Evolutionary conservation across 2,113 vertebrate species (phyloP).

Genomic region (Cynoglossus semilaevis): DNA sequence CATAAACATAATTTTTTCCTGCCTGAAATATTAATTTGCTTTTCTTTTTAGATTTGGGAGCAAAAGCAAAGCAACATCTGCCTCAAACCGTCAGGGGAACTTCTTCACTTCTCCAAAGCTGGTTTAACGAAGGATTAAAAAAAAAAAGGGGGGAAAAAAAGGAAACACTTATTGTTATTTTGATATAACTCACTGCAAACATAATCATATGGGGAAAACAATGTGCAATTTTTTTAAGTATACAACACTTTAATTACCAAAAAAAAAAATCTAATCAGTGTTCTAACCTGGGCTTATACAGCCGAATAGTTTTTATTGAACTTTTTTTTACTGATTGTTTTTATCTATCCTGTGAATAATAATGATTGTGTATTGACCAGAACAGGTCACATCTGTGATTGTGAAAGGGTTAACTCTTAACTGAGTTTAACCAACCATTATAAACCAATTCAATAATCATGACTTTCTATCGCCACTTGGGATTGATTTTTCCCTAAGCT

Average conservation of each 20-base stretch:
- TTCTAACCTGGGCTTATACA: no score
- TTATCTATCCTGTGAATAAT: conserved; percentile 28
- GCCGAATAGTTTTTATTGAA: not conserved
- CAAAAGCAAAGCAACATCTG: conserved; percentile 81
- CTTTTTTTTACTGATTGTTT: conserved; percentile 16
- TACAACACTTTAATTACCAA: not conserved
- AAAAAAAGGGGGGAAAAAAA: not conserved
- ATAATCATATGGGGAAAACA: conserved; percentile 35
- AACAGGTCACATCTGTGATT: conserved; percentile 4
- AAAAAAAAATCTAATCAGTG: no score
- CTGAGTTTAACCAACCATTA: conserved; percentile 18
- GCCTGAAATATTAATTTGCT: not conserved
- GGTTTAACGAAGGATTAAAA: conserved; percentile 73
- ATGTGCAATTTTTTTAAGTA: conserved; percentile 39
- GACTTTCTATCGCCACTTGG: conserved; percentile 4
- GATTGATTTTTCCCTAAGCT: not conserved
- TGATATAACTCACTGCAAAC: conserved; percentile 22
- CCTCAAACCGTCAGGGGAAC: conserved; percentile 75
- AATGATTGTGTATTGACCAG: conserved; percentile 18
- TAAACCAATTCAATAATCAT: not conserved
- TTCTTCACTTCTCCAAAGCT: conserved; percentile 89
- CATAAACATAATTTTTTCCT: no score
- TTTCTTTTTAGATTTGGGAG: conserved; percentile 81
- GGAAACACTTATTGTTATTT: conserved; percentile 1
- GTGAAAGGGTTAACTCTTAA: not conserved